These are phyloP conservation scores for Pterocles gutturalis DNA, from an alignment of 2,113 vertebrate genomes.

Conservation along the genomic window DNA sequence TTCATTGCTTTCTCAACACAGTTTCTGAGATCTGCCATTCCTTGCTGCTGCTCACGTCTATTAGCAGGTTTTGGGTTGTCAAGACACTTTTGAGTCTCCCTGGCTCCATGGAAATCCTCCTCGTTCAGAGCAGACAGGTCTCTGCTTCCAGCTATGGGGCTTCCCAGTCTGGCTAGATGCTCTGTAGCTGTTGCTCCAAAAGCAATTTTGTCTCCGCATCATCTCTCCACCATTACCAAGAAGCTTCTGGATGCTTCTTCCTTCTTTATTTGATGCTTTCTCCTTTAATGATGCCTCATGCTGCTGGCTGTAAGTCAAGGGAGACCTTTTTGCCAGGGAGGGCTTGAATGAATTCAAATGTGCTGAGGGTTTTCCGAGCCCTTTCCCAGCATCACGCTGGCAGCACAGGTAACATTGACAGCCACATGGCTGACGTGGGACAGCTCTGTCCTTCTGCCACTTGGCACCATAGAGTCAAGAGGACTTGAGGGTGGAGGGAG, in stretches of 20 bases:
- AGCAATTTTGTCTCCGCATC: neutral
- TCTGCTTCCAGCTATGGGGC: neutral
- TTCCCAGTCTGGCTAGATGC: neutral
- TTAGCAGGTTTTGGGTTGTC: constrained; percentile 16
- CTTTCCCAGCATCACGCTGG: neutral
- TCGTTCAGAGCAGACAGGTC: neutral
- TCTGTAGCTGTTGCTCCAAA: neutral
- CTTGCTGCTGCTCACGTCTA: neutral
- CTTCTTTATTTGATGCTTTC: neutral
- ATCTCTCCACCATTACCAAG: neutral
- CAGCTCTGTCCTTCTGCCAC: neutral
- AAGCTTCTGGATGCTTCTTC: neutral
- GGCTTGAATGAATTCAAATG: neutral
- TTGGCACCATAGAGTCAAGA: neutral
- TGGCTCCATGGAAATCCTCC: neutral
- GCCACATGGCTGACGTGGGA: neutral
- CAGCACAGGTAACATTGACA: neutral
- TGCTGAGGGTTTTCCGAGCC: neutral
- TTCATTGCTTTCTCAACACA: constrained; percentile 49
- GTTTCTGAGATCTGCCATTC: constrained; percentile 20
- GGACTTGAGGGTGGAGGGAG: neutral
- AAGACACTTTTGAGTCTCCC: neutral
- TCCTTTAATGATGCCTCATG: neutral
- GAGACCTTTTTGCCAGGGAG: neutral
- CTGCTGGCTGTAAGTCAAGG: neutral